Evolutionary conservation across 2,113 vertebrate species (phyloP), one percentile per base, ranked within the genome.

Genomic region (Petroica traversi): DNA sequence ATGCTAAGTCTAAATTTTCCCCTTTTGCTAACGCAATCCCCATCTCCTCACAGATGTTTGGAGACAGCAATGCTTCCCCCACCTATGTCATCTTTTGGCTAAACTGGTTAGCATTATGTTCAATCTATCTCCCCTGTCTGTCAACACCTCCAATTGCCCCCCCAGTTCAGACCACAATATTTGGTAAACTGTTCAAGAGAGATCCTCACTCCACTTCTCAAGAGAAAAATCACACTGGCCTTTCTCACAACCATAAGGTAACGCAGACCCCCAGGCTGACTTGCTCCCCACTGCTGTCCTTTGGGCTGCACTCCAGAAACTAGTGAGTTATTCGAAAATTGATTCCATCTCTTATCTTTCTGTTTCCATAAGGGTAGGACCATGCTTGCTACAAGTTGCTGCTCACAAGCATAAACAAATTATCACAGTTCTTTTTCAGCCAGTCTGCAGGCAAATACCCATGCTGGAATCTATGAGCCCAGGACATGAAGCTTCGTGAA

Each of bases 71-170:
- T 31, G 45, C 41, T 91, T 87, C 68, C 79, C 67, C 55, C 24
- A 77, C 61, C 82, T 96, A 84, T 89, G 93, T 95, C 90, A 96
- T 96, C 88, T 86, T 88, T 96, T 96, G 95, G 93, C 95, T 92
- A 83, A 92, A 78, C 31, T 75, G 45, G 36, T 64, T 67, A 93
- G 71, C 29, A 41, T 26, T 68, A 54, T 33, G 55, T 29, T 88
- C 85, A 80, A 3, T 83, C 59, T 83, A 43, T 79, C 87, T 93
- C 59, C 57, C 33, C 41, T 46, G 25, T 36, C 88, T 94, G 64
- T 81, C 91, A 95, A 81, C 88, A 95, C 59, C 57, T 91, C 52
- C 68, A 67, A 6, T 11, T 81, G 85, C 15, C 52, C 40, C 52
- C 40, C 23, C 58, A 80, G 1, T 80, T 85, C 46, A 80, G 67